Conservation (phyloP, 2,888 invertebrate genomes). For the Sphaerophoria rueppellii region DNA sequence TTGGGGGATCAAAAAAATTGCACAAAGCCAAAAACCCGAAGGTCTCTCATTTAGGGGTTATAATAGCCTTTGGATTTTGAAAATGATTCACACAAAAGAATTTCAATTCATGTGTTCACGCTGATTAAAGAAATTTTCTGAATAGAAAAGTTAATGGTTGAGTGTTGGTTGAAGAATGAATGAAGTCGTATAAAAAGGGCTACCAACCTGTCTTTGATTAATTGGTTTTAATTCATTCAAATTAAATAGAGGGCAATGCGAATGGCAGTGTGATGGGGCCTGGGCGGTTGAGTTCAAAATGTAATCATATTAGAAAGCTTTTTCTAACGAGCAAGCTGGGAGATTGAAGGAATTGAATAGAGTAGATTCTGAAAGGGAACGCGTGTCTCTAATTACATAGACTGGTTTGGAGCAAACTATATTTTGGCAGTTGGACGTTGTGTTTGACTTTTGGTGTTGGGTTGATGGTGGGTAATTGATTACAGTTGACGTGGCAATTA, state of each 20-base stretch:
- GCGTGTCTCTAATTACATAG: background rate
- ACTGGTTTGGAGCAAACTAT: no score
- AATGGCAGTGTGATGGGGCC: background rate
- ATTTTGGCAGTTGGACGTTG: no score
- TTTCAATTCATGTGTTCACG: background rate
- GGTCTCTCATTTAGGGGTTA: conserved; percentile 24
- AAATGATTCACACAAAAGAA: conserved; percentile 18
- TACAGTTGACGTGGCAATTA: no score
- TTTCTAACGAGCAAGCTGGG: background rate
- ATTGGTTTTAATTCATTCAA: conserved; percentile 61
- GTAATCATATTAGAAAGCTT: conserved; percentile 49
- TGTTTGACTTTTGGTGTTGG: no score
- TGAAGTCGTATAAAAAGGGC: background rate
- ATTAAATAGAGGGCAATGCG: background rate
- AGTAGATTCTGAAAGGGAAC: background rate
- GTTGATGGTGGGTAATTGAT: no score
- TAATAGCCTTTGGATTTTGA: conserved; percentile 6
- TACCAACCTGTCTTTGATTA: conserved; percentile 44
- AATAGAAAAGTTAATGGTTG: conserved; percentile 6
- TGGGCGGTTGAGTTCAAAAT: conserved; percentile 22
- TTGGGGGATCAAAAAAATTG: conserved; percentile 40
- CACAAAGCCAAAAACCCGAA: conserved; percentile 2
- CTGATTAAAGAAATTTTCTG: conserved; percentile 56
- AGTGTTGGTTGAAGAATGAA: background rate
- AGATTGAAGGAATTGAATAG: background rate